Evolutionary conservation across 2,113 vertebrate species (phyloP), one percentile per base, ranked within the genome.

Genomic region (Etheostoma cragini): DNA sequence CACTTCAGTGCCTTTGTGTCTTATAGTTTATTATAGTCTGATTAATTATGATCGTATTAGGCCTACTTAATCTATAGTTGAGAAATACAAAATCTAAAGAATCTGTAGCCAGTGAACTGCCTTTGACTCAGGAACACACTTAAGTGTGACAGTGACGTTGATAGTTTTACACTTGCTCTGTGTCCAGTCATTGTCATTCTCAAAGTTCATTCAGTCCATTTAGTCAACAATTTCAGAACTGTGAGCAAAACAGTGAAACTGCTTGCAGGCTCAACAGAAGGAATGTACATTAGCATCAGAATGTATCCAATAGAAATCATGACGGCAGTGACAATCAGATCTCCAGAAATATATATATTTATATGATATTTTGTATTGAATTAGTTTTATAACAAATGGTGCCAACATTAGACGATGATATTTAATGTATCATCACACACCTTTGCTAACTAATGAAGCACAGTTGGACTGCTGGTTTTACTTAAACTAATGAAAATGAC

Each of bases 111-210:
- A 47, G 42, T 80, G 17, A 58, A 38, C 42, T 4, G 45, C 57
- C 17, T 35, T 8, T 46, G 16, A 72, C 49, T 49, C 30, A 70
- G 35, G 8, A 45, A 53, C 4, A 49, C 38, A 64, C 24, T 19
- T 5, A 65, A 42, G 5, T 3, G 21, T 63, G 38, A 52, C 15
- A 64, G 66, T 30, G 19, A 73, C 53, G 53, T 81, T 11, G 3
- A 21, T 62, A 35, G 61, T 46, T 81, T 61, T 26, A 45, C 71
- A 61, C 22, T 62, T 60, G 26, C 54, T 63, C 11, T 8, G n/a
- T 24, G 38, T 26, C 50, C 26, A 56, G 57, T 63, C 38, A 69
- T 78, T 30, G 42, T 56, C 22, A 16, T 52, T 26, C 3, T 62
- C 14, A 47, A 3, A 68, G 30, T 26, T 38, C 8, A 61, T 14